Evolutionary conservation across 2,888 invertebrate species (phyloP).

Genomic region (Meteorus colon): DNA sequence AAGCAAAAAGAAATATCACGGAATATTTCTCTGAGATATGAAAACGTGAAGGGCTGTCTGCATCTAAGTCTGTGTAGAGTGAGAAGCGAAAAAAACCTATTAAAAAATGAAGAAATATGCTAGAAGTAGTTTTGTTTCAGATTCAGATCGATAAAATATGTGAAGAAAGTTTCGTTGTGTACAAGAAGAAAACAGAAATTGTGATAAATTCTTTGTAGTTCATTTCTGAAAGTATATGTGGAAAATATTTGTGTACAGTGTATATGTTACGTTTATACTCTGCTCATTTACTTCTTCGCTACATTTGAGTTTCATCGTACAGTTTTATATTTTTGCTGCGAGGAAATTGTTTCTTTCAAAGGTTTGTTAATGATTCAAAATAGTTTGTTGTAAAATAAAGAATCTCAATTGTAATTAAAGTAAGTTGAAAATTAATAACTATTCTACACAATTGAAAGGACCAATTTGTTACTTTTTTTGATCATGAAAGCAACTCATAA

Average conservation of each 20-base stretch:
- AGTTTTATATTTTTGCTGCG: neutral
- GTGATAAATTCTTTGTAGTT: neutral
- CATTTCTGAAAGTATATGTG: neutral
- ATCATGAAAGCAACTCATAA: neutral
- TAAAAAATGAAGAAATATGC: neutral
- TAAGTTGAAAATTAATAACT: too few relatives aligned
- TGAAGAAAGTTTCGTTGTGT: neutral
- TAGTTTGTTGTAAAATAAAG: too few relatives aligned
- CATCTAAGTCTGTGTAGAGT: conserved; percentile 45
- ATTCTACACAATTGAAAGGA: too few relatives aligned
- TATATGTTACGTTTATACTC: neutral
- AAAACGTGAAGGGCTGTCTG: neutral
- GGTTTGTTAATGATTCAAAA: too few relatives aligned
- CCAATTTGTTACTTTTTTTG: too few relatives aligned
- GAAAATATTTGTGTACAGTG: neutral
- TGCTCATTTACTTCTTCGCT: neutral
- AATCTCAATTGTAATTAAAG: too few relatives aligned
- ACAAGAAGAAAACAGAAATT: neutral
- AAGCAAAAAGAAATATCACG: conserved; percentile 10
- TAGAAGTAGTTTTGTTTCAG: conserved; percentile 24
- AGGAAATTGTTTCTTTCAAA: neutral
- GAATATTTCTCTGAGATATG: conserved; percentile 8
- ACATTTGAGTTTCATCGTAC: neutral
- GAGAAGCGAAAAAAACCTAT: too few relatives aligned
- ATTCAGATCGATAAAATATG: conserved; percentile 21